A percentile compares a stretch with the other conserved stretches of the same genome.
These are phyloP conservation scores for Stictocephala bisonia DNA, from an alignment of 2,888 invertebrate genomes.

Conservation along the genomic window DNA sequence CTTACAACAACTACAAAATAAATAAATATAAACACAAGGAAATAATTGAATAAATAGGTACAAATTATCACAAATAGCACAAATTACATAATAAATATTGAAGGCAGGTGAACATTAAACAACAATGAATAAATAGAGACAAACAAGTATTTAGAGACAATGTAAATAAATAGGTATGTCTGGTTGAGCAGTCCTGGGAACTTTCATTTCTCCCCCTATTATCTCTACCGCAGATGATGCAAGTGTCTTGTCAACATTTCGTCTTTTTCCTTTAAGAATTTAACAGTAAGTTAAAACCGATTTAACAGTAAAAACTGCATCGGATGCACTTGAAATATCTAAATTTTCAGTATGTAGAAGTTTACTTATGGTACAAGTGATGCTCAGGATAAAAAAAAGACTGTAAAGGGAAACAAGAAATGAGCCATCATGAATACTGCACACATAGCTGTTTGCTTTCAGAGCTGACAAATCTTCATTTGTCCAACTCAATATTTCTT, in stretches of 20 bases:
- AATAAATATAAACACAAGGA: no score
- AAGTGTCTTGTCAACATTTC: neutral
- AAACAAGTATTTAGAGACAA: no score
- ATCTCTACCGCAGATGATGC: neutral
- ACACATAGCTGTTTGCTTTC: constrained; percentile 5
- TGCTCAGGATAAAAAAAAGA: neutral
- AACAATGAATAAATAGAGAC: no score
- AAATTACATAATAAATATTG: no score
- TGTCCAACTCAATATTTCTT: neutral
- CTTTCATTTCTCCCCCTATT: neutral
- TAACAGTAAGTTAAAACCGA: no score
- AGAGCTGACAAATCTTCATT: constrained; percentile 4
- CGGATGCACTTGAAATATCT: constrained; percentile 3
- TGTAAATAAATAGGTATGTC: no score
- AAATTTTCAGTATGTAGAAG: neutral
- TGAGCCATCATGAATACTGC: neutral
- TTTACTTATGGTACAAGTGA: neutral
- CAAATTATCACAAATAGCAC: no score
- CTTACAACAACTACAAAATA: no score
- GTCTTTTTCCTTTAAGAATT: neutral
- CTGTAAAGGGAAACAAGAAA: neutral
- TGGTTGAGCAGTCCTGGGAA: constrained; percentile 1
- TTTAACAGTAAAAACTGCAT: neutral
- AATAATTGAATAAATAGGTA: no score
- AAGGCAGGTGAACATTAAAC: no score